Evolutionary conservation across 2,888 invertebrate species (phyloP).

Genomic region (Synanthedon formicaeformis): DNA sequence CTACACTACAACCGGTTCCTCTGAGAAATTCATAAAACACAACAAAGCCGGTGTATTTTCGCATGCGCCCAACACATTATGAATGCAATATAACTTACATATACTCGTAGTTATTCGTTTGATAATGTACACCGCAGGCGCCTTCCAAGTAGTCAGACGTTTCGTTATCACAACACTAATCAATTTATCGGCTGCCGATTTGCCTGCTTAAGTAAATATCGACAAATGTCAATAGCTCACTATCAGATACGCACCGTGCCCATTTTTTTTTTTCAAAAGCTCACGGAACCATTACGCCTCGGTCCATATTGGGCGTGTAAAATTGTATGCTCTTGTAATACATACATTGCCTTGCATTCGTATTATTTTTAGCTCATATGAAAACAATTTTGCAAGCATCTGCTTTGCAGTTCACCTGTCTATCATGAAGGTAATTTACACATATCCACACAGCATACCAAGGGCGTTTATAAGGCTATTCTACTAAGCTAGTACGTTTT

Average conservation of each 20-base stretch:
- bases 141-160: slow-evolving; percentile 47
- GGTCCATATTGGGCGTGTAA: slow-evolving; percentile 41
- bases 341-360: slow-evolving; percentile 16
- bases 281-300: slow-evolving; percentile 34
- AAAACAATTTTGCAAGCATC: slow-evolving; percentile 58
- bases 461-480: neutral
- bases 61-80: slow-evolving; percentile 35
- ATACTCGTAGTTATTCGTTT: slow-evolving; percentile 8
- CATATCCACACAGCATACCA: slow-evolving; percentile 31
- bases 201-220: slow-evolving; percentile 61
- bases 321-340: slow-evolving; percentile 16
- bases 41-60: slow-evolving; percentile 29
- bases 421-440: slow-evolving; percentile 57
- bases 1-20: slow-evolving; percentile 13
- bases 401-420: slow-evolving; percentile 59
- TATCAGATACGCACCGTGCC: slow-evolving; percentile 55
- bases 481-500: too few relatives aligned
- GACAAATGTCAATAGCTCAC: slow-evolving; percentile 56
- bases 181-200: slow-evolving; percentile 66
- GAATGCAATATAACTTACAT: slow-evolving; percentile 27
- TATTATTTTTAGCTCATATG: slow-evolving; percentile 58
- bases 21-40: slow-evolving; percentile 15
- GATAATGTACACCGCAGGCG: slow-evolving; percentile 49
- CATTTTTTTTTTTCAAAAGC: slow-evolving; percentile 41
- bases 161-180: slow-evolving; percentile 53